Conservation (phyloP, 2,797 vertebrate genomes). For the Gymnothorax javanicus region DNA sequence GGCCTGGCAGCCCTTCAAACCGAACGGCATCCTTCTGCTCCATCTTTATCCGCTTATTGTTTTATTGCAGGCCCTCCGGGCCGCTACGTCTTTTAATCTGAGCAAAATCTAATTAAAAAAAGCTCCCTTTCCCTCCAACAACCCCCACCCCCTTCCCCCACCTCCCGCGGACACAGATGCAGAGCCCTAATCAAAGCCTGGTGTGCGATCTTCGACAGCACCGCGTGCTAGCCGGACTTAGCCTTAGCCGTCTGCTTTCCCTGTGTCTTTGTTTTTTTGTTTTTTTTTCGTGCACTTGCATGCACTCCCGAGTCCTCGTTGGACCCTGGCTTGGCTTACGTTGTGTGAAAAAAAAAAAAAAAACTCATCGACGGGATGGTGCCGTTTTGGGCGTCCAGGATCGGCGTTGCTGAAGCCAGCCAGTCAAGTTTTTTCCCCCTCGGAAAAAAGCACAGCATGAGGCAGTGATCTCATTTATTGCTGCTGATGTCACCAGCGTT, state of each 20-base stretch:
- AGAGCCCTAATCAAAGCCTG: conserved; percentile 36
- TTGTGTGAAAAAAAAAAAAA: too few relatives aligned
- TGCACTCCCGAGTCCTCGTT: too few relatives aligned
- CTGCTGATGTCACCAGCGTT: conserved; percentile 49
- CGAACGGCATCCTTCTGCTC: background rate
- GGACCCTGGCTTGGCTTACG: background rate
- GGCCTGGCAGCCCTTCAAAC: conserved; percentile 19
- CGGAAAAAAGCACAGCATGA: background rate
- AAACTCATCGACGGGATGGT: too few relatives aligned
- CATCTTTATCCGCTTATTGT: conserved; percentile 24
- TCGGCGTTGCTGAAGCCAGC: conserved; percentile 38
- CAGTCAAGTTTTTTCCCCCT: conserved; percentile 25
- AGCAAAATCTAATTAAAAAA: conserved; percentile 37
- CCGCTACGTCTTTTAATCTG: conserved; percentile 34
- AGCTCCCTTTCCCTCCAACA: background rate
- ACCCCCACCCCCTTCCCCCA: conserved; percentile 17
- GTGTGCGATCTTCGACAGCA: conserved; percentile 27
- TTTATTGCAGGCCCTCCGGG: conserved; percentile 19
- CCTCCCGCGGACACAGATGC: conserved; percentile 16
- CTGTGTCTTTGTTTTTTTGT: too few relatives aligned
- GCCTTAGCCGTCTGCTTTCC: conserved; percentile 44
- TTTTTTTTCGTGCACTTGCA: too few relatives aligned
- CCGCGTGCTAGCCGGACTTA: background rate
- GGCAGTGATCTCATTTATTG: conserved; percentile 61
- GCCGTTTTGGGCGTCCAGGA: background rate